Percentiles rank a stretch among this genome's conserved stretches.
These are phyloP conservation scores for Threskiornis aethiopicus DNA, from an alignment of 2,797 vertebrate species.

Conservation along the genomic window DNA sequence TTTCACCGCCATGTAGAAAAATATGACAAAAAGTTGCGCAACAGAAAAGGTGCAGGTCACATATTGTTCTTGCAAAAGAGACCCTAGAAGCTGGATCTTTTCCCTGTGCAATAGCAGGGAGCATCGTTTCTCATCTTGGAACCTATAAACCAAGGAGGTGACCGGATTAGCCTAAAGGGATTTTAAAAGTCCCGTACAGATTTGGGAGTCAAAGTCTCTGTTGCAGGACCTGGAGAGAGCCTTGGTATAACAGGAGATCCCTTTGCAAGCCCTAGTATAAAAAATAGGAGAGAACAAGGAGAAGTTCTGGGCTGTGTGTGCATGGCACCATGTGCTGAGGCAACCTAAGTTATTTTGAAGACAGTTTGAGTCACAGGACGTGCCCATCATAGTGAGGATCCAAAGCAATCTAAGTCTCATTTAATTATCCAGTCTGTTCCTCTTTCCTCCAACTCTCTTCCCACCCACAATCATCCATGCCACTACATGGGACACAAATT, in stretches of 20 bases:
- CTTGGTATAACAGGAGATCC: not conserved
- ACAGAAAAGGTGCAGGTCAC: not conserved
- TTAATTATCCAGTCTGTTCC: not conserved
- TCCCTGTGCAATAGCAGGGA: not conserved
- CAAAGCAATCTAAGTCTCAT: not conserved
- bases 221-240: not conserved
- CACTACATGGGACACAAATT: not conserved
- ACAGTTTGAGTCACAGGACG: not conserved
- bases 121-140: not conserved
- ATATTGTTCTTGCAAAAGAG: not conserved
- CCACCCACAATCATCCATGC: fast-evolving
- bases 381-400: not conserved
- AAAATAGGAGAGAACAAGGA: not conserved
- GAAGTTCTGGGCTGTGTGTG: not conserved
- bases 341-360: not conserved
- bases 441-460: not conserved
- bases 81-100: not conserved
- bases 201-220: not conserved
- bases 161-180: not conserved
- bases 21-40: not conserved
- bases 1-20: not conserved
- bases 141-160: not conserved
- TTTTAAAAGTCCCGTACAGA: not conserved
- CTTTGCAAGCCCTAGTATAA: not conserved
- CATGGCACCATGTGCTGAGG: not conserved